Evolutionary conservation across 2,888 invertebrate genomes (phyloP).

Genomic region (Leucophenga montana): DNA sequence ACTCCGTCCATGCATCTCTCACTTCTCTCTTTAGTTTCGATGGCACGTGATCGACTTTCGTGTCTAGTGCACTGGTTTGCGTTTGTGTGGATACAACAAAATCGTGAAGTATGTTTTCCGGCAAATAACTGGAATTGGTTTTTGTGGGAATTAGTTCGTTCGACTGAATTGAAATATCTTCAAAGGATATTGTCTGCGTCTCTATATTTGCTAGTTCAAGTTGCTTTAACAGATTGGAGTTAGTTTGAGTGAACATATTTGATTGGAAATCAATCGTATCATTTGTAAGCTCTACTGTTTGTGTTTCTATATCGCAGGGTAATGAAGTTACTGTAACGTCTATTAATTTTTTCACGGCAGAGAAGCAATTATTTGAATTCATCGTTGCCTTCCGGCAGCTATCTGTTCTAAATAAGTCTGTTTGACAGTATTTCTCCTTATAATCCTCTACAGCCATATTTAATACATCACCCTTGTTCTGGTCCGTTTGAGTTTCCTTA

Average conservation of each 20-base stretch:
- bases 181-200: not conserved
- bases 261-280: conserved; percentile 48
- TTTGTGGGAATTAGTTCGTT: too few relatives aligned
- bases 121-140: conserved; percentile 75
- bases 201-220: conserved; percentile 71
- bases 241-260: conserved; percentile 74
- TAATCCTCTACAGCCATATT: not conserved
- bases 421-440: not conserved
- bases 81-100: conserved; percentile 8
- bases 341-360: not conserved
- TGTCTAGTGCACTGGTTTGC: not conserved
- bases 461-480: not conserved
- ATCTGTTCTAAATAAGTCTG: not conserved
- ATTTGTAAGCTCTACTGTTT: conserved; percentile 74
- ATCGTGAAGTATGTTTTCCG: conserved; percentile 48
- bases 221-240: conserved; percentile 76
- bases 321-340: not conserved
- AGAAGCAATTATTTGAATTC: not conserved
- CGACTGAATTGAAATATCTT: too few relatives aligned
- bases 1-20: not conserved
- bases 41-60: too few relatives aligned
- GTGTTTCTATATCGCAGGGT: conserved; percentile 77
- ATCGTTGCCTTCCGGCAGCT: not conserved
- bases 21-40: not conserved
- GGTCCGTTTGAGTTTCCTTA: not conserved